These are phyloP conservation scores for Drosophila paranaensis DNA, from an alignment of 2,888 invertebrate species.

Conservation along the genomic window DNA sequence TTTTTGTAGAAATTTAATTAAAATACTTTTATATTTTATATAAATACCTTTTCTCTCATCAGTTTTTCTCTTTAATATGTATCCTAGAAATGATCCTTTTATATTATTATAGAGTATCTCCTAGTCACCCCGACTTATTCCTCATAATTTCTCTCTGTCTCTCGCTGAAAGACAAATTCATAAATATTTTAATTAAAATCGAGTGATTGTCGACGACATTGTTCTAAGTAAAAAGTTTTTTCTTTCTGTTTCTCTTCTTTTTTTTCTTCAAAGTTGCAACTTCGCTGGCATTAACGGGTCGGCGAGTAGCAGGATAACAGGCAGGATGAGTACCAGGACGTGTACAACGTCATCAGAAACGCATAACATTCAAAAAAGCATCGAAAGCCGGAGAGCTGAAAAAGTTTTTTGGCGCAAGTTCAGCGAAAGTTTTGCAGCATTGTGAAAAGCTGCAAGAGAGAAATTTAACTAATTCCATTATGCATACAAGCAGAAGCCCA, in stretches of 20 bases:
- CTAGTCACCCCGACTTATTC: neutral
- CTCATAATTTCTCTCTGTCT: neutral
- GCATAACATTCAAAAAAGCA: slow-evolving; percentile 69
- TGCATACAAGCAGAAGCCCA: slow-evolving; percentile 56
- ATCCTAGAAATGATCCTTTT: too few relatives aligned
- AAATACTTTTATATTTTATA: too few relatives aligned
- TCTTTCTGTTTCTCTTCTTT: neutral
- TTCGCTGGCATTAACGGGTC: slow-evolving; percentile 56
- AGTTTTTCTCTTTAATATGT: too few relatives aligned
- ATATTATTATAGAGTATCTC: slow-evolving; percentile 2
- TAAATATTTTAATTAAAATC: slow-evolving; percentile 79
- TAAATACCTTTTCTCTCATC: too few relatives aligned
- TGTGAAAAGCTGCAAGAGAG: slow-evolving; percentile 59
- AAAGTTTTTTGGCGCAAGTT: slow-evolving; percentile 64
- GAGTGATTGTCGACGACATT: slow-evolving; percentile 65
- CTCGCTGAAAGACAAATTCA: slow-evolving; percentile 59
- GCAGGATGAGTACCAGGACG: slow-evolving; percentile 6
- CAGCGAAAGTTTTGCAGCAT: slow-evolving; percentile 53
- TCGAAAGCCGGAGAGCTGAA: slow-evolving; percentile 30
- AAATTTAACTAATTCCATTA: slow-evolving; percentile 79
- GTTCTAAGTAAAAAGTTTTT: slow-evolving; percentile 73
- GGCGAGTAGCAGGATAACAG: slow-evolving; percentile 11
- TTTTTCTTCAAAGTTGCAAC: slow-evolving; percentile 49
- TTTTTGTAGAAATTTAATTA: too few relatives aligned
- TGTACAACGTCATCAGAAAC: slow-evolving; percentile 73